Percentiles rank a stretch among this genome's conserved stretches.
Evolutionary conservation across 2,113 vertebrate species (phyloP).

Genomic region (Delphinus delphis): DNA sequence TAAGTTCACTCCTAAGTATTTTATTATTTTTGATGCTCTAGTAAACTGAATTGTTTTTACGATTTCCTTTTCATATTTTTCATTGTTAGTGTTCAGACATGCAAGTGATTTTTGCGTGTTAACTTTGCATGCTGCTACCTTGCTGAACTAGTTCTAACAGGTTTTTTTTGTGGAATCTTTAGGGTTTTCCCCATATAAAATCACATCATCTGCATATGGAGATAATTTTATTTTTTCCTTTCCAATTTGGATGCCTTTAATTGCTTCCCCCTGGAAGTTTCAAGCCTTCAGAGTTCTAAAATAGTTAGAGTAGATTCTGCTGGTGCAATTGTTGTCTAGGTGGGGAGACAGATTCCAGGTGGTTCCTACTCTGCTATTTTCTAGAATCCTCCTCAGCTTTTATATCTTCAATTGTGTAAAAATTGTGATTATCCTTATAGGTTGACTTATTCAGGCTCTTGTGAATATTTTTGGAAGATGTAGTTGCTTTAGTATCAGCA

Average conservation of each 20-base stretch:
- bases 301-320: not conserved
- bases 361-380: not conserved
- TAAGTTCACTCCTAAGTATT: not conserved
- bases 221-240: not conserved
- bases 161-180: not conserved
- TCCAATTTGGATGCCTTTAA: not conserved
- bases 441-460: not conserved
- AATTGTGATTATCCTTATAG: not conserved
- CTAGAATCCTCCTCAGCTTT: not conserved
- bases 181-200: not conserved
- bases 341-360: not conserved
- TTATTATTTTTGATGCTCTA: not conserved
- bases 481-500: not conserved
- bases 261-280: not conserved
- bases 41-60: not conserved
- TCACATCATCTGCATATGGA: not conserved
- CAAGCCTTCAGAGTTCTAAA: not conserved
- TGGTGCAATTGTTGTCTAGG: not conserved
- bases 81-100: not conserved
- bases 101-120: not conserved
- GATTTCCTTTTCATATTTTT: not conserved
- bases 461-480: not conserved
- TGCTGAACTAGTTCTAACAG: not conserved
- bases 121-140: not conserved
- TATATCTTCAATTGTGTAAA: not conserved